Evolutionary conservation across 2,888 invertebrate species (phyloP), one percentile per base, ranked within the genome.

Genomic region (Habrosyne pyritoides): DNA sequence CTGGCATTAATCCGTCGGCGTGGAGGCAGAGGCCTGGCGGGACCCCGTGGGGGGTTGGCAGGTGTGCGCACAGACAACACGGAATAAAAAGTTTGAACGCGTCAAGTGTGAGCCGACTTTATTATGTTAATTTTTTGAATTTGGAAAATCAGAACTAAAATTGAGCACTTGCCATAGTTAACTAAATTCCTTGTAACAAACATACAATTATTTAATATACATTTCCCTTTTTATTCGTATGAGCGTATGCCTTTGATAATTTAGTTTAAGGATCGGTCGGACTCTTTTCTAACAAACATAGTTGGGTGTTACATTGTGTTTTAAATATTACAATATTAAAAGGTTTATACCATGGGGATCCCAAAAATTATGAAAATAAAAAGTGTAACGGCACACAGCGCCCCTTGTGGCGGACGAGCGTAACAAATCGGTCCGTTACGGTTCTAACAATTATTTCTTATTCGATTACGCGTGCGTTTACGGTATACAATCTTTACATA

Each of bases 1-100:
- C 75, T 79, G 77, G 81, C 82, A 84, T 88, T 89, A 88, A 88
- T 89, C 87, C 86, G 85, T 82, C 83, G 86, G 81, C 71, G 73
- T 75, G 73, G 81, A 42, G 14, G 42, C 42, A 42, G 42, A 42
- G 42, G 77, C 70, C 79, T 75, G 76, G 73, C 79, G 66, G 73
- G 66, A 65, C 83, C 68, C 87, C 58, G 82, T 81, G 79, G 88
- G 89, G 84, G 79, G 71, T 67, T 77, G 86, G 86, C 89, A 89
- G 89, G 89, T 89, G 89, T 80, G 81, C 75, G 76, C 64, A 75
- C 74, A 73, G 63, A 67, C 63, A 67, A 51, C 56, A 57, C 36
- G 51, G 48, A 50, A 60, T 55, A 55, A 54, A 53, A 56, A 49
- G 53, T 60, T 46, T 30, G 63, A 60, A 71, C 59, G 61, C 63